Evolutionary conservation across 2,113 vertebrate genomes (phyloP).

Genomic region (Glaucidium brasilianum): DNA sequence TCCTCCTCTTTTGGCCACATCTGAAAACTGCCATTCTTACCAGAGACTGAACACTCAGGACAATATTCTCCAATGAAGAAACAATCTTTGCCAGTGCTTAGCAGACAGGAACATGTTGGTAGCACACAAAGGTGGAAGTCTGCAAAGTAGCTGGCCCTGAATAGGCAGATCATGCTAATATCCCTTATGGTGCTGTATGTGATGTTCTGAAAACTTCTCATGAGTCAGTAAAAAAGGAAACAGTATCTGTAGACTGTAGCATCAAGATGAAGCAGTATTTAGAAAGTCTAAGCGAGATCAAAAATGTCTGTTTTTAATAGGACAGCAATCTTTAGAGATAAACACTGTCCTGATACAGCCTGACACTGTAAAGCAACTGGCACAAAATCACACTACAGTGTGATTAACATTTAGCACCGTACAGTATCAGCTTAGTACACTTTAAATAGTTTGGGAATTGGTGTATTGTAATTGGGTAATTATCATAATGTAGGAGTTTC

Average conservation of each 20-base stretch:
- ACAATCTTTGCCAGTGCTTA: neutral
- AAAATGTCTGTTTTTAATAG: neutral
- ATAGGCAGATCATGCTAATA: neutral
- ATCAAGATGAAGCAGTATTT: neutral
- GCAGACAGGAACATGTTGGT: neutral
- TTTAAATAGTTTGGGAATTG: neutral
- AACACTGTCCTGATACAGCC: neutral
- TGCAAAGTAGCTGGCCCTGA: neutral
- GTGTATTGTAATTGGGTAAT: neutral
- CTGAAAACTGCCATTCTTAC: neutral
- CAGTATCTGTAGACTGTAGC: neutral
- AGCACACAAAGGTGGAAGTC: neutral
- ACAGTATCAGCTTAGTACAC: neutral
- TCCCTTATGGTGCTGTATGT: neutral
- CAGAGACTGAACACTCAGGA: neutral
- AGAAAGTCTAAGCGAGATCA: neutral
- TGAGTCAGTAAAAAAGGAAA: neutral
- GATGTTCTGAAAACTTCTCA: neutral
- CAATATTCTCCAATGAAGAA: neutral
- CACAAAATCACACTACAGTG: accelerated
- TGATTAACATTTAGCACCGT: neutral
- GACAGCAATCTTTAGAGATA: neutral
- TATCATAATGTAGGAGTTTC: neutral
- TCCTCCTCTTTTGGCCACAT: neutral
- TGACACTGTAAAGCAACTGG: neutral